Evolutionary conservation across 2,797 vertebrate species (phyloP), one percentile per base, ranked within the genome.

Genomic region (Hapalemur alaotrensis): DNA sequence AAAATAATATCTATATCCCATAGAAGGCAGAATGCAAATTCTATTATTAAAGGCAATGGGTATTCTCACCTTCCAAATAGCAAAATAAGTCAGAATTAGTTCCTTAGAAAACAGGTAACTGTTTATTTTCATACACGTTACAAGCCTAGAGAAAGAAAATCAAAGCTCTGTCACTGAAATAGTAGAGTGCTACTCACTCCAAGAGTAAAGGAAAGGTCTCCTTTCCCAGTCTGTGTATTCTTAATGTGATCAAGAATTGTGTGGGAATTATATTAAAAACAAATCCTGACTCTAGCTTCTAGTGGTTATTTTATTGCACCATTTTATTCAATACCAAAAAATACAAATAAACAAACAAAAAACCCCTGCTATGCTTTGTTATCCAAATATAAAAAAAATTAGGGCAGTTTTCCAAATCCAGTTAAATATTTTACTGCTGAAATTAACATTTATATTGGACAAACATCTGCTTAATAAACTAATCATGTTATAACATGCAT

Each of bases 391-490:
- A 97, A 91, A 72, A 80, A 97, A 92, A 67, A 80, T 41, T 50
- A 93, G 32, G 82, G 5, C 35, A 86, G 79, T 95, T 93, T 96
- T 94, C 38, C 30, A 97, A 93, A 93, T 82, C 50, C 18, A 95
- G 91, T 93, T 78, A 97, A 95, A 82, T 91, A 95, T 89, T 82
- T 96, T 72, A 92, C 20, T 89, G 7, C 46, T 93, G 59, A 95
- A 96, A 88, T 13, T 11, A 65, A 50, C 61, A 91, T 35, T 94
- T 17, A 76, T 67, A 84, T 48, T 89, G 75, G 30, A 92, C 35
- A 92, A 94, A 85, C 80, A 92, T 93, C 87, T 93, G 73, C 52
- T 95, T 93, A 96, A 93, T 88, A 95, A 96, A 95, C 30, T 91
- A 88, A 70, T 48, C 38, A 91, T 86, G 69, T 61, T 85, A 85